Percentiles rank a stretch among this genome's conserved stretches.
These are phyloP conservation scores for Scaptomyza montana DNA, from an alignment of 1,140 invertebrate species.

Conservation along the genomic window DNA sequence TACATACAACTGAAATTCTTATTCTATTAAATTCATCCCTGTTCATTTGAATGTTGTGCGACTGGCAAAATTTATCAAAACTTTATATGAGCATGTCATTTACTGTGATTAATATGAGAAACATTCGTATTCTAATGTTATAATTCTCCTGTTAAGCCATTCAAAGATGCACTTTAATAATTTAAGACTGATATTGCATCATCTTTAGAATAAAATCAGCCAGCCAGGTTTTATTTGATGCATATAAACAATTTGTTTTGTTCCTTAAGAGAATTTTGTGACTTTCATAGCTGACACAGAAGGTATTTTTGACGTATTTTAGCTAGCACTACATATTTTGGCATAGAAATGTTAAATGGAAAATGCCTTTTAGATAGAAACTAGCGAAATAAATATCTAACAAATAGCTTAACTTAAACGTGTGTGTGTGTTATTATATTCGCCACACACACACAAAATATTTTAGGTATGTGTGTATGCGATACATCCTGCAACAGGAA, in stretches of 20 bases:
- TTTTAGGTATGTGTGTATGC: constrained; percentile 10
- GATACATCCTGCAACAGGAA: constrained; percentile 43
- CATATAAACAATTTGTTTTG: background rate
- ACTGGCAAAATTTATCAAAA: too few species aligned
- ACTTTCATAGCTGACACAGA: constrained; percentile 32
- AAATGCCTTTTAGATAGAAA: constrained; percentile 39
- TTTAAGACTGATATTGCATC: too few species aligned
- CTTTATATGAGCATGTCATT: too few species aligned
- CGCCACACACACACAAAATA: constrained; percentile 1
- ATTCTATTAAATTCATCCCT: too few species aligned
- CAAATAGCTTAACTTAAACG: constrained; percentile 28
- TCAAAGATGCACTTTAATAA: too few species aligned
- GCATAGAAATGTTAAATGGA: constrained; percentile 50
- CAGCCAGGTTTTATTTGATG: background rate
- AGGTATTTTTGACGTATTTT: constrained; percentile 47
- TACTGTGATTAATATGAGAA: too few species aligned
- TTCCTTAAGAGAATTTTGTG: constrained; percentile 10
- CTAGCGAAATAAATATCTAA: constrained; percentile 46
- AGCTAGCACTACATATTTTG: constrained; percentile 35
- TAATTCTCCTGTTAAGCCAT: too few species aligned
- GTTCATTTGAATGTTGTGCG: too few species aligned
- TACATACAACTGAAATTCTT: too few species aligned
- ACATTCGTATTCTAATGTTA: too few species aligned
- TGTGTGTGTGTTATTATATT: background rate
- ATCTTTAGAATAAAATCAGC: background rate